Conservation (phyloP, 2,888 invertebrate species). For the Cremastobaeus sp. region DNA sequence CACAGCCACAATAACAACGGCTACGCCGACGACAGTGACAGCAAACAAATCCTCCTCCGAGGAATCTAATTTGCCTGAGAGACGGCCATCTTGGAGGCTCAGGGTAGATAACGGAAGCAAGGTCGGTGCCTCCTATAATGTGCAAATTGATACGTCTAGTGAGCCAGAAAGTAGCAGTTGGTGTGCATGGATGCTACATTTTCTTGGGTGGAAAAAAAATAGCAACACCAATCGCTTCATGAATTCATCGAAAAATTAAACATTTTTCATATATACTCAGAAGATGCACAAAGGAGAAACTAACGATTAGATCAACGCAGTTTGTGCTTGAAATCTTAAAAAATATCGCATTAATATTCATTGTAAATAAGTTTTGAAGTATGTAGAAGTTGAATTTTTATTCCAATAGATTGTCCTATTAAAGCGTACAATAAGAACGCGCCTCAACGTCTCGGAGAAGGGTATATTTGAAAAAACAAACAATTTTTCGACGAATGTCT, state of each 20-base stretch:
- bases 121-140: conserved; percentile 80
- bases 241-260: conserved; percentile 37
- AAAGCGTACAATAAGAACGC: no score
- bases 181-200: conserved; percentile 72
- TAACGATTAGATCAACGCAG: no score
- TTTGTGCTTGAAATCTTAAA: neutral
- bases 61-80: conserved; percentile 81
- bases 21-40: conserved; percentile 80
- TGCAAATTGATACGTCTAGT: conserved; percentile 68
- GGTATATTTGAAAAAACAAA: no score
- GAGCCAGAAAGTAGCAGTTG: conserved; percentile 66
- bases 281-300: no score
- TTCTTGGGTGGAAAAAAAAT: conserved; percentile 69
- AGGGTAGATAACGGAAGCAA: conserved; percentile 93
- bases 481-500: conserved; percentile 39
- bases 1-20: conserved; percentile 81
- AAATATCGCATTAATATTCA: neutral
- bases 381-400: no score
- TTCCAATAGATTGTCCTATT: no score
- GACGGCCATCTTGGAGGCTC: conserved; percentile 94
- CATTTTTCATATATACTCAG: neutral
- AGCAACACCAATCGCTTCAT: conserved; percentile 45
- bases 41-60: conserved; percentile 73
- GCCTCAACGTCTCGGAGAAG: no score
- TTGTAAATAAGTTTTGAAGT: no score